Evolutionary conservation across 2,888 invertebrate genomes (phyloP), one percentile per base, ranked within the genome.

Genomic region (Balanococcus diminutus): DNA sequence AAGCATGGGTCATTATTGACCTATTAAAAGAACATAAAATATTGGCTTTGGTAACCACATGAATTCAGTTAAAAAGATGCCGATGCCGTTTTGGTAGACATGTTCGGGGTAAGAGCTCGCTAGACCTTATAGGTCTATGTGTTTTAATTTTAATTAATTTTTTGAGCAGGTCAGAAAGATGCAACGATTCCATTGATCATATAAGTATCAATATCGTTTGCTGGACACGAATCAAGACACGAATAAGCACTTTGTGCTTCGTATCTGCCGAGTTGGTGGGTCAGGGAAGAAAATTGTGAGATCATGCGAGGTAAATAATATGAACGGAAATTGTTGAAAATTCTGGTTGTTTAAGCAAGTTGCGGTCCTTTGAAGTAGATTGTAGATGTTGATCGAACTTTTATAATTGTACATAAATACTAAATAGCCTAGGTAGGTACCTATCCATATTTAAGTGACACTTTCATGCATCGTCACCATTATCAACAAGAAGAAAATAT

Each of bases 1-100:
- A 96, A 0, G 97, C 96, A 89, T 99, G 99, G 0, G 98, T 98
- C 99, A 99, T 99, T 32, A 96, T 90, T 28, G 94, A 94, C 87
- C 96, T 96, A 46, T 91, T 75, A 91, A 88, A 86, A 84, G 84
- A 87, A 87, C 82, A 87, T 46, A 85, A 61, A 81, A 86, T 72
- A 32, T 75, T 84, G 84, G 84, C 81, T 81, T 75, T 87, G 72
- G 51, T 85, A 82, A 79, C 75, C 75, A 79, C 28, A 79, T n/a
- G 36, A 79, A 19, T n/a, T 67, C 28, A 67, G 16, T 67, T 67
- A 1, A 79, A 79, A 61, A n/a, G 32, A 36, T 36, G 75, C 19
- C 19, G 19, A 6, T n/a, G n/a, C n/a, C n/a, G n/a, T 61, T 46
- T 22, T 2, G 31, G 11, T 0, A 36, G 75, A 79, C 75, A 79